Conservation (phyloP, 2,888 invertebrate genomes). For the Eupsilia transversa region DNA sequence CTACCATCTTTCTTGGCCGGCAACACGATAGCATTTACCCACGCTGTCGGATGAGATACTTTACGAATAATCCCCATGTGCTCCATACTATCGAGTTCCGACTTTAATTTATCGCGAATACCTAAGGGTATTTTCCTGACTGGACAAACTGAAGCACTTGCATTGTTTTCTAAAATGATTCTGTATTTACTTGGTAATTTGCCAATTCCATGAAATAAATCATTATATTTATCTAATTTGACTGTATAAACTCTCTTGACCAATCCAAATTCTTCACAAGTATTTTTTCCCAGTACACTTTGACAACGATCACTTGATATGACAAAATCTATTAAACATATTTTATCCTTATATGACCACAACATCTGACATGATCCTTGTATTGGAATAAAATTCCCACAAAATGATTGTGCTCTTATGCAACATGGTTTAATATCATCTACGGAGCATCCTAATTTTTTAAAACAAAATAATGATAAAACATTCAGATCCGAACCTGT, state of each 20-base stretch:
- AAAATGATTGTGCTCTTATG: neutral
- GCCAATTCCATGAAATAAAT: conserved; percentile 3
- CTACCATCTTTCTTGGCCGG: neutral
- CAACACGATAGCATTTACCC: neutral
- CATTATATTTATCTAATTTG: neutral
- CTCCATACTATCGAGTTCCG: neutral
- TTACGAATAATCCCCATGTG: neutral
- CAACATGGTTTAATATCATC: neutral
- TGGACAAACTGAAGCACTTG: neutral
- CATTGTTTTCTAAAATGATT: neutral
- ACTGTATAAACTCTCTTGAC: neutral
- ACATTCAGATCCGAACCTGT: no score
- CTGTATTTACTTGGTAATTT: conserved; percentile 1
- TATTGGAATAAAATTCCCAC: neutral
- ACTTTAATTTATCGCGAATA: neutral
- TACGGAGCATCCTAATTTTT: neutral
- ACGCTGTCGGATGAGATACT: neutral
- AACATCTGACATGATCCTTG: neutral
- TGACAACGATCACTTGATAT: neutral
- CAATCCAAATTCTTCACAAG: neutral
- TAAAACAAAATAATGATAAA: no score
- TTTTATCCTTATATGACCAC: neutral
- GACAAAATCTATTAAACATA: neutral
- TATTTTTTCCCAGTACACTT: neutral
- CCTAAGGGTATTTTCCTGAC: neutral